Evolutionary conservation across 2,888 invertebrate genomes (phyloP).

Genomic region (Formica aserva): DNA sequence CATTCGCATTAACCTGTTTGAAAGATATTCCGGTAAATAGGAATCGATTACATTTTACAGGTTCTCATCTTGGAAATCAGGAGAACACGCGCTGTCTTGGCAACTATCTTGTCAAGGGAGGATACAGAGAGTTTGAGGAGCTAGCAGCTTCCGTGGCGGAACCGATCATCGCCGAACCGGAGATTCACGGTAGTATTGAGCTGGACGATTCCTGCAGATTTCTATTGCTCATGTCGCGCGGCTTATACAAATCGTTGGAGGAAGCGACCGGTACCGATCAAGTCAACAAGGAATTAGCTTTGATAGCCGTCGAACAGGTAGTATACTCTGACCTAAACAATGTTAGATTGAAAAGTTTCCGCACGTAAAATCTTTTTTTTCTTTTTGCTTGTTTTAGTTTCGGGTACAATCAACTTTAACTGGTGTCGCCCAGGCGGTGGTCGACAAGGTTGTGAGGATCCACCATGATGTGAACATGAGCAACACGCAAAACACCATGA

Average conservation of each 20-base stretch:
- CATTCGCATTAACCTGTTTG: background rate
- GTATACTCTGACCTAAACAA: slow-evolving; percentile 27
- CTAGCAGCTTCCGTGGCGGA: slow-evolving; percentile 90
- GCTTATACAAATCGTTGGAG: slow-evolving; percentile 93
- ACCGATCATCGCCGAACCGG: slow-evolving; percentile 94
- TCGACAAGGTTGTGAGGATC: slow-evolving; percentile 93
- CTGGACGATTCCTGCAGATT: slow-evolving; percentile 94
- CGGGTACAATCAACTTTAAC: slow-evolving; percentile 92
- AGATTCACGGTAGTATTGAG: slow-evolving; percentile 92
- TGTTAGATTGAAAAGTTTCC: background rate
- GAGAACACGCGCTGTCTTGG: slow-evolving; percentile 95
- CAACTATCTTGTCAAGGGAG: slow-evolving; percentile 94
- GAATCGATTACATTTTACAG: slow-evolving; percentile 82
- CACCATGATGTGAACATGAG: slow-evolving; percentile 93
- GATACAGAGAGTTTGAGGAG: slow-evolving; percentile 93
- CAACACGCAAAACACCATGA: slow-evolving; percentile 85
- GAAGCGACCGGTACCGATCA: slow-evolving; percentile 92
- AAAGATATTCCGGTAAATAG: background rate
- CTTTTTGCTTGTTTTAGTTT: slow-evolving; percentile 87
- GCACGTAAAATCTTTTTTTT: background rate
- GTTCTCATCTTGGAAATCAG: slow-evolving; percentile 91
- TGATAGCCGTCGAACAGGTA: slow-evolving; percentile 92
- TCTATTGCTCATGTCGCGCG: slow-evolving; percentile 94
- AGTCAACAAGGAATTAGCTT: slow-evolving; percentile 93
- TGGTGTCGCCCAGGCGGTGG: slow-evolving; percentile 94